Evolutionary conservation across 2,888 invertebrate genomes (phyloP).

Genomic region (Branchipolynoe longqiensis): DNA sequence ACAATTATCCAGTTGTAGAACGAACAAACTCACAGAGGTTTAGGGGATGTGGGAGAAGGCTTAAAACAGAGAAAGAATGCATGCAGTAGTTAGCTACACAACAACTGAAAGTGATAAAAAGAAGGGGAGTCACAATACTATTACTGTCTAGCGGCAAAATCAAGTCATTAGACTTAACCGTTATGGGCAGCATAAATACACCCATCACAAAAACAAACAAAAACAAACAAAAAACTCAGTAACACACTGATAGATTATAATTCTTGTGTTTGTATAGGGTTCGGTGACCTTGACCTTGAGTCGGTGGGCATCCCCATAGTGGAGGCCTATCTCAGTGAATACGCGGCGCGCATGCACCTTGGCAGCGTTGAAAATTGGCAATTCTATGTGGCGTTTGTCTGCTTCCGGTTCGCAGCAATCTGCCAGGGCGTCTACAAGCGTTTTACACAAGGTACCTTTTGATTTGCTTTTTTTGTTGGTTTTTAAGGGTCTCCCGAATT

Average conservation of each 20-base stretch:
- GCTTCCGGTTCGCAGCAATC: conserved; percentile 81
- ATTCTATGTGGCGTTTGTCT: conserved; percentile 81
- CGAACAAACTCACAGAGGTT: too few species aligned
- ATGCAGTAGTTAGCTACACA: too few species aligned
- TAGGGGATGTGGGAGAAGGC: too few species aligned
- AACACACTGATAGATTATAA: neutral
- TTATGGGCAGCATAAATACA: too few species aligned
- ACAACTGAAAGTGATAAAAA: too few species aligned
- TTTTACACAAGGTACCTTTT: conserved; percentile 72
- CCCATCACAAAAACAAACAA: too few species aligned
- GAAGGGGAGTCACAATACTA: too few species aligned
- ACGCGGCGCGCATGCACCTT: conserved; percentile 72
- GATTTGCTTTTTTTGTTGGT: neutral
- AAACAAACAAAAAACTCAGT: too few species aligned
- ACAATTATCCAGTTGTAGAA: too few species aligned
- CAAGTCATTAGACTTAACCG: too few species aligned
- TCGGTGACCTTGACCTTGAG: conserved; percentile 62
- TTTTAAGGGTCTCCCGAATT: neutral
- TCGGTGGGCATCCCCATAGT: conserved; percentile 73
- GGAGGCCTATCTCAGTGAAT: conserved; percentile 71
- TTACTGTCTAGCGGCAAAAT: too few species aligned
- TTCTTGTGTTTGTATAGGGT: conserved; percentile 31
- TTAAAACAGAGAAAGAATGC: too few species aligned
- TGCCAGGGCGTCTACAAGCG: conserved; percentile 82
- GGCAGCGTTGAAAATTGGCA: conserved; percentile 74